phyloP scores from a whole-genome alignment of 1,140 invertebrate species.

The Sycophaga agraensis region DNA sequence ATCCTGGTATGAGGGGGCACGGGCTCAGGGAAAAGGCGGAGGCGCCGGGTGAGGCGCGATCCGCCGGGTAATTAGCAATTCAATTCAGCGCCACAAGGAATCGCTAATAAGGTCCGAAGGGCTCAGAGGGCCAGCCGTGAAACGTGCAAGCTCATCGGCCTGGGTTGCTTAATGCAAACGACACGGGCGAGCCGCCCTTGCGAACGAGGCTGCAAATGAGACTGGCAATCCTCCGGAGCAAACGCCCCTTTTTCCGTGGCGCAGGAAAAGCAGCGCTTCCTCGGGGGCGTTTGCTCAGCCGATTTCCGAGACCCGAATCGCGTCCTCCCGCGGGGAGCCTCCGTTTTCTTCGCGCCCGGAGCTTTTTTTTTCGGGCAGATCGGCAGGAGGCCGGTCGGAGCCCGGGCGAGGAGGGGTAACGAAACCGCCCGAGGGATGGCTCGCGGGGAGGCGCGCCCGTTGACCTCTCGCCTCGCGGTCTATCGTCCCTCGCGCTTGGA shows the following conservation, averaged over 20 bases:
- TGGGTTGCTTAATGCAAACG: slow-evolving; percentile 22
- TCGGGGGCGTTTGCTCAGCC: too few relatives aligned
- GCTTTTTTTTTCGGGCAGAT: too few relatives aligned
- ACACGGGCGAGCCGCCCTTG: background rate
- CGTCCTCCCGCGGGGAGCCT: too few relatives aligned
- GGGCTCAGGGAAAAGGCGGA: background rate
- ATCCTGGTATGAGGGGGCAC: too few relatives aligned
- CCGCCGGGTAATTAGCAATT: slow-evolving; percentile 25
- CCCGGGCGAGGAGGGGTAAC: too few relatives aligned
- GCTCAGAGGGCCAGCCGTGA: background rate
- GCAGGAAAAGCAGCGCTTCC: slow-evolving; percentile 6
- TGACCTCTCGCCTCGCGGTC: slow-evolving; percentile 37
- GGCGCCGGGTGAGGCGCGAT: too few relatives aligned
- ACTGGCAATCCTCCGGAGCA: slow-evolving; percentile 4
- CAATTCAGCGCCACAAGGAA: slow-evolving; percentile 14
- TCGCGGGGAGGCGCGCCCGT: slow-evolving; percentile 38
- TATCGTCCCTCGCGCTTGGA: slow-evolving; percentile 33
- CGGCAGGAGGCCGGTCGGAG: too few relatives aligned
- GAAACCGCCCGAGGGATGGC: slow-evolving; percentile 34
- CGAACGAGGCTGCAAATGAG: slow-evolving; percentile 18
- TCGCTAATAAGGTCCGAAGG: slow-evolving; percentile 2
- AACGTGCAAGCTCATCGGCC: background rate
- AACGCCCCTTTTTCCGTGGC: background rate
- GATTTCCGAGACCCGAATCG: too few relatives aligned
- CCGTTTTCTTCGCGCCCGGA: too few relatives aligned